Evolutionary conservation across 2,797 vertebrate species (phyloP).

Genomic region (Trematomus bernacchii): DNA sequence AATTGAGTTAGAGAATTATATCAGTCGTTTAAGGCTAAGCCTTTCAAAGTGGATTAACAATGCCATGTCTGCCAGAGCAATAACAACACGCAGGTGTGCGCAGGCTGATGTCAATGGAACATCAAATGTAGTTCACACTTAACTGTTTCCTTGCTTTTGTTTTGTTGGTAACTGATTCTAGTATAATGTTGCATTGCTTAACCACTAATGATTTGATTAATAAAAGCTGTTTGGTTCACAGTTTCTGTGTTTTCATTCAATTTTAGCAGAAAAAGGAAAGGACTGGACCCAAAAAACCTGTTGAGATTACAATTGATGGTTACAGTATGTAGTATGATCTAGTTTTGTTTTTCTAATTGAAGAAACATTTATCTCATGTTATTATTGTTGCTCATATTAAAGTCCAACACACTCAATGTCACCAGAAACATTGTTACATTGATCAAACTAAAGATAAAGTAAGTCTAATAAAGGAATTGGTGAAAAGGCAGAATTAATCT

Average conservation of each 20-base stretch:
- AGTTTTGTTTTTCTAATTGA: not conserved
- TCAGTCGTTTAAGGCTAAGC: conserved; percentile 19
- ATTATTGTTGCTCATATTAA: not conserved
- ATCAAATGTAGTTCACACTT: conserved; percentile 39
- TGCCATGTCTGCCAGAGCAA: conserved; percentile 39
- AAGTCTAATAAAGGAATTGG: no score
- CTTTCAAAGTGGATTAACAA: conserved; percentile 18
- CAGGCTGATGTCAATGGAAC: conserved; percentile 29
- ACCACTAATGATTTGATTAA: conserved; percentile 86
- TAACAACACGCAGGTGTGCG: conserved; percentile 34
- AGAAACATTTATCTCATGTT: not conserved
- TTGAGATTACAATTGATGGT: not conserved
- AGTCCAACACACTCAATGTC: not conserved
- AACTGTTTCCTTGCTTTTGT: conserved; percentile 57
- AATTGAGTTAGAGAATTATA: conserved; percentile 10
- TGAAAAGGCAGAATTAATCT: not conserved
- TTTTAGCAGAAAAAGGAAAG: not conserved
- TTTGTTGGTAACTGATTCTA: conserved; percentile 64
- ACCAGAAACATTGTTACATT: not conserved
- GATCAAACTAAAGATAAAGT: not conserved
- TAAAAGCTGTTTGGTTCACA: conserved; percentile 84
- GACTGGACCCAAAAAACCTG: not conserved
- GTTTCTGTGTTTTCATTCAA: conserved; percentile 44
- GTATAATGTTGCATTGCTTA: conserved; percentile 74
- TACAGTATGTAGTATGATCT: not conserved